Evolutionary conservation across 2,113 vertebrate genomes (phyloP).

Genomic region (Cariama cristata): DNA sequence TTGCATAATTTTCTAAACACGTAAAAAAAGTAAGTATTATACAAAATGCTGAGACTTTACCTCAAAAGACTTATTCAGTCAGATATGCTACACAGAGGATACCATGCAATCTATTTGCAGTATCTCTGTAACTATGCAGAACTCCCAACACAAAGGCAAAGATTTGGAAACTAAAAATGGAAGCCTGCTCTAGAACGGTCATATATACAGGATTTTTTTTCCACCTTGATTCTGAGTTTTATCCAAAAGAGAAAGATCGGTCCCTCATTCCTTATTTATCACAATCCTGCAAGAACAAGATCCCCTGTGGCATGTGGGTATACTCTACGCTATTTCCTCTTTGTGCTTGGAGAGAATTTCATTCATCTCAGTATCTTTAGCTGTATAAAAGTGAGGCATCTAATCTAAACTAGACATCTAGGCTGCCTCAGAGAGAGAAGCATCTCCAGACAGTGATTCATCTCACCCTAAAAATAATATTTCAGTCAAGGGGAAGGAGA

Average conservation of each 20-base stretch:
- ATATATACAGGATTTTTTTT: not conserved
- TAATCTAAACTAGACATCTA: conserved; percentile 66
- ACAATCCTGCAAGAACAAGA: not conserved
- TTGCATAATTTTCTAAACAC: no score
- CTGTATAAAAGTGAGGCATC: conserved; percentile 20
- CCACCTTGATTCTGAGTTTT: not conserved
- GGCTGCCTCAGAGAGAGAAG: conserved; percentile 1
- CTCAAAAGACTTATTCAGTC: not conserved
- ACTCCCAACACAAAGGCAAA: not conserved
- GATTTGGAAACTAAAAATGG: not conserved
- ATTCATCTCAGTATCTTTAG: conserved; percentile 27
- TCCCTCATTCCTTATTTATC: not conserved
- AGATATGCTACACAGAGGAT: not conserved
- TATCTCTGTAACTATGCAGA: not conserved
- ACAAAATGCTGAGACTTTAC: not conserved
- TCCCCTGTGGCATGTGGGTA: not conserved
- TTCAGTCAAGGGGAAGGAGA: not conserved
- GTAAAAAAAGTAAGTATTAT: not conserved
- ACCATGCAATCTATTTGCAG: not conserved
- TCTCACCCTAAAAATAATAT: not conserved
- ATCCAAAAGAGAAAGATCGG: not conserved
- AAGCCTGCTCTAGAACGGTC: not conserved
- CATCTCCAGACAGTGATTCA: conserved; percentile 56
- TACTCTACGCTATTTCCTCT: no score
- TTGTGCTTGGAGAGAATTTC: no score